Conservation (phyloP, 2,888 invertebrate species). For the Himalopsyche tibetana region DNA sequence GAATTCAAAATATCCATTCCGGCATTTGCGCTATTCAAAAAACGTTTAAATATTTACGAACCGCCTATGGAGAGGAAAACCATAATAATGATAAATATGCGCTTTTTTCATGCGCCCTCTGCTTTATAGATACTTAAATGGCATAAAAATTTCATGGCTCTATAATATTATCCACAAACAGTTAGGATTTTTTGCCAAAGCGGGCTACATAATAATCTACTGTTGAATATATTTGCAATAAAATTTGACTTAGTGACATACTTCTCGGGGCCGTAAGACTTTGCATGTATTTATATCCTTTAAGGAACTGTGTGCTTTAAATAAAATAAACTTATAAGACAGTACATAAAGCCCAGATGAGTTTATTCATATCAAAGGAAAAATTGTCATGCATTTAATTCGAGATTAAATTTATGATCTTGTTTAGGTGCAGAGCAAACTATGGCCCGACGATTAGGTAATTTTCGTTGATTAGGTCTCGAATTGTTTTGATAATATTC, state of each 20-base stretch:
- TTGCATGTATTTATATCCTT: slow-evolving; percentile 48
- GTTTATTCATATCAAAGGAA: no score
- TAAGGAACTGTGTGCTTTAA: neutral
- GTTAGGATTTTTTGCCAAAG: slow-evolving; percentile 44
- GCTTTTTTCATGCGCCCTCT: slow-evolving; percentile 60
- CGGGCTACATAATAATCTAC: slow-evolving; percentile 57
- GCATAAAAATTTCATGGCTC: slow-evolving; percentile 62
- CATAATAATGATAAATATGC: slow-evolving; percentile 64
- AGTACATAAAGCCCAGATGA: no score
- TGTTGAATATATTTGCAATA: slow-evolving; percentile 59
- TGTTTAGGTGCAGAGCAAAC: no score
- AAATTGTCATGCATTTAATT: no score
- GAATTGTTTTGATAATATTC: no score
- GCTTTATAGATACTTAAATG: slow-evolving; percentile 62
- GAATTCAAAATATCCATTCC: slow-evolving; percentile 46
- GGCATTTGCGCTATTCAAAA: slow-evolving; percentile 46
- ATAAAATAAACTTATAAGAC: neutral
- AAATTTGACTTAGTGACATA: slow-evolving; percentile 61
- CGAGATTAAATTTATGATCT: no score
- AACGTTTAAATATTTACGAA: slow-evolving; percentile 50
- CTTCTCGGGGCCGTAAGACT: slow-evolving; percentile 50
- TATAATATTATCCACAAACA: slow-evolving; percentile 46
- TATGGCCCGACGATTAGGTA: no score
- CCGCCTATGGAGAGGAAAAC: slow-evolving; percentile 49
- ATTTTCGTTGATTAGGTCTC: no score